Evolutionary conservation across 1,140 invertebrate species (phyloP), one percentile per base, ranked within the genome.

Genomic region (Rhysida immarginata): DNA sequence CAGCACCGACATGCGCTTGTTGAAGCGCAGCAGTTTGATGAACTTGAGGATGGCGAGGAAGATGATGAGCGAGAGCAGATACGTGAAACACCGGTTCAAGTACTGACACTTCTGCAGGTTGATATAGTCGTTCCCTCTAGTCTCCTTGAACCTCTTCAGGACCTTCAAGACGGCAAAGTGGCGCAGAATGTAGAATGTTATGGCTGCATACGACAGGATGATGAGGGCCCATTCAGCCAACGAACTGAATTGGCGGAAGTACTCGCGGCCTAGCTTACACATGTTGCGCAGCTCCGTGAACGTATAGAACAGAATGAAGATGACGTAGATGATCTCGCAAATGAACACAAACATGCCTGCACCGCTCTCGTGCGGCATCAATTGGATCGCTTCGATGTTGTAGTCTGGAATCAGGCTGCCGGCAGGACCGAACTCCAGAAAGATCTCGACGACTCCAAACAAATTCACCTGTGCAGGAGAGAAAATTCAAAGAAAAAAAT

Each of bases 31-130:
- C 1, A 78, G 64, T 56, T 73, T 71, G 25, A 76, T 61, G 61
- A 78, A 75, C 60, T 77, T 77, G 3, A 77, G 59, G 16, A 69
- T 74, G 5, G 67, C 68, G 26, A 77, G 64, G 63, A 76, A 77
- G 13, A 76, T 68, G 11, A 75, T 60, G 54, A 73, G 70, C 14
- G 69, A 74, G 20, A 77, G 66, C 23, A 75, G 66, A 58, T 74
- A 74, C 25, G 63, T 65, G 55, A 74, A 74, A 20, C n/a, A n/a
- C n/a, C n/a, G n/a, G n/a, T n/a, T n/a, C n/a, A n/a, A n/a, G n/a
- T n/a, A n/a, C n/a, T n/a, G n/a, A n/a, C n/a, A n/a, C n/a, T n/a
- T n/a, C n/a, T n/a, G n/a, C n/a, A n/a, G n/a, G n/a, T n/a, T n/a
- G n/a, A n/a, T n/a, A n/a, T 77, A 77, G 2, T 66, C 67, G 56